Percentiles rank a stretch among this genome's conserved stretches.
phyloP scores from a whole-genome alignment of 1,140 invertebrate species.

The Drosophila virilis region DNA sequence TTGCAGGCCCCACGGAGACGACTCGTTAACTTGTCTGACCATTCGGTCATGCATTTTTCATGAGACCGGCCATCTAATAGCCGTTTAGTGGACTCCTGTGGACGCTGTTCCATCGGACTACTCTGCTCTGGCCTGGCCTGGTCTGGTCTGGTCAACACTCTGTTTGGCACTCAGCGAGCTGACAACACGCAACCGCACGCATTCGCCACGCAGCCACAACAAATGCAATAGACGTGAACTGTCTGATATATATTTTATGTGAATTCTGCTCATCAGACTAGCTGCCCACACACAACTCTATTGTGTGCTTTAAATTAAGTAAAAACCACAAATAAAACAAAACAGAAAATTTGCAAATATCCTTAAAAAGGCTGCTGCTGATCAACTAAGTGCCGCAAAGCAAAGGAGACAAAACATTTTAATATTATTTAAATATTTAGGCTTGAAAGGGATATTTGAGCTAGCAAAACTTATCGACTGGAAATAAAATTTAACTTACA shows the following conservation, averaged over 20 bases:
- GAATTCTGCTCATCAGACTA: constrained; percentile 7
- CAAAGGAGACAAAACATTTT: background rate
- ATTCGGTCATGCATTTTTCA: constrained; percentile 73
- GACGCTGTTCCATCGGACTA: background rate
- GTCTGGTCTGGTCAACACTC: background rate
- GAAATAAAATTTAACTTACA: too few species aligned
- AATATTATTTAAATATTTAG: background rate
- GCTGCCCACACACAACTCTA: background rate
- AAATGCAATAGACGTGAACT: constrained; percentile 42
- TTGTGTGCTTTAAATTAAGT: constrained; percentile 5
- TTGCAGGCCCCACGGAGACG: constrained; percentile 63
- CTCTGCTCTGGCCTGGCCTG: background rate
- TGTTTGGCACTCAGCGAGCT: constrained; percentile 4
- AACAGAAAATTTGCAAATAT: background rate
- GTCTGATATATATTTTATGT: constrained; percentile 39
- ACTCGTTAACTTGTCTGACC: constrained; percentile 74
- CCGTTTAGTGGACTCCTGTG: constrained; percentile 69
- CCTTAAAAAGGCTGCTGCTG: too few species aligned
- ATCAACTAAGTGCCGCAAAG: background rate
- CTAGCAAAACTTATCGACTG: too few species aligned
- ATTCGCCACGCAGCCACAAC: constrained; percentile 21
- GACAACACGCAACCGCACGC: constrained; percentile 54
- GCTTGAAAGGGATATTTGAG: too few species aligned
- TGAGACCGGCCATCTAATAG: constrained; percentile 65
- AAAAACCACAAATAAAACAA: background rate